Evolutionary conservation across 2,888 invertebrate genomes (phyloP).

Genomic region (Drosophila affinis): DNA sequence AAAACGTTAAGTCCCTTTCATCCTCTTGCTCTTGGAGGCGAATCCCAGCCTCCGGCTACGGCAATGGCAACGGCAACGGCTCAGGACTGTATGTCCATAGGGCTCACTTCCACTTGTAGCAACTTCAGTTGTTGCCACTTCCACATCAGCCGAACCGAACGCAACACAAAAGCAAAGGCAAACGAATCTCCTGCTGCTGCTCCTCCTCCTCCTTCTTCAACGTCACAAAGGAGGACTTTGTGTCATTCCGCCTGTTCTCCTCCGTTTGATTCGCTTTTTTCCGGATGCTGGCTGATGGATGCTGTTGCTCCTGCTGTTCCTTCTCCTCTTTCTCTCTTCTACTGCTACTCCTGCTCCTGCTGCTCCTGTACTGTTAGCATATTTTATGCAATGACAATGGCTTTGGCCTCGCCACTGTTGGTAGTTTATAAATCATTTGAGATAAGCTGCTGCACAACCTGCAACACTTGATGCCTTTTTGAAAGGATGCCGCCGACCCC

Average conservation of each 20-base stretch:
- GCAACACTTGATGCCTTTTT: constrained; percentile 82
- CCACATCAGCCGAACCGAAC: constrained; percentile 4
- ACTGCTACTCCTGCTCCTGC: constrained; percentile 39
- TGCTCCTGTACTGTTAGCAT: constrained; percentile 69
- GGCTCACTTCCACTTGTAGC: constrained; percentile 19
- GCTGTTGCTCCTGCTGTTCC: background rate
- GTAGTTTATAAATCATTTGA: constrained; percentile 83
- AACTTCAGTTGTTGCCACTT: constrained; percentile 11
- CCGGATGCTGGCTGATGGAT: too few species aligned
- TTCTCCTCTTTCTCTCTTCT: constrained; percentile 19
- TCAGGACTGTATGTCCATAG: constrained; percentile 6
- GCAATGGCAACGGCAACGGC: background rate
- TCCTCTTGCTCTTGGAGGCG: background rate
- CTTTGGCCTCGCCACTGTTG: constrained; percentile 81
- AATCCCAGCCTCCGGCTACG: background rate
- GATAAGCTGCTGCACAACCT: constrained; percentile 82
- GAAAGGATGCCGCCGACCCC: constrained; percentile 68
- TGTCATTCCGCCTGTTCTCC: constrained; percentile 18
- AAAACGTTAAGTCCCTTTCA: constrained; percentile 15
- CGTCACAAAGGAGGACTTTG: constrained; percentile 15
- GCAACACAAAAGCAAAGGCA: background rate
- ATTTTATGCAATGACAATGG: constrained; percentile 83
- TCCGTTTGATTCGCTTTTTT: background rate
- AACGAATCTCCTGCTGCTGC: constrained; percentile 28
- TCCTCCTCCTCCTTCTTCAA: constrained; percentile 23